These are phyloP conservation scores for Poeciliopsis occidentalis DNA, from an alignment of 2,113 vertebrate genomes.

Conservation along the genomic window DNA sequence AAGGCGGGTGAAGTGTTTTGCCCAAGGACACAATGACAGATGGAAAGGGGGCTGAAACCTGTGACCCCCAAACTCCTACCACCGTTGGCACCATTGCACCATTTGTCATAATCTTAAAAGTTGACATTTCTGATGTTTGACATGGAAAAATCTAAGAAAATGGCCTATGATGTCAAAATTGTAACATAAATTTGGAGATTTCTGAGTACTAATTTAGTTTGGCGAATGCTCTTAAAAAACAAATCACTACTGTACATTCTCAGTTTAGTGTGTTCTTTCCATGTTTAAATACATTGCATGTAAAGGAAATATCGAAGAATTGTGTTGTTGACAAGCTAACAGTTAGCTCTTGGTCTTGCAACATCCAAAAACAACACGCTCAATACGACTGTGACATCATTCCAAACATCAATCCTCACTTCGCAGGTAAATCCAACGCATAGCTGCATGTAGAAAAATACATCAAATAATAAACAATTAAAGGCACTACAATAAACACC, in stretches of 20 bases:
- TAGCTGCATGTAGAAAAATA: not conserved
- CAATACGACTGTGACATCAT: not conserved
- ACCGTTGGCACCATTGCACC: too few species aligned
- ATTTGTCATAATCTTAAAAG: not conserved
- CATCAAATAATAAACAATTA: not conserved
- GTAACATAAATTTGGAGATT: too few species aligned
- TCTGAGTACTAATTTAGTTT: too few species aligned
- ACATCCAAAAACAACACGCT: not conserved
- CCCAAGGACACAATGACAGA: too few species aligned
- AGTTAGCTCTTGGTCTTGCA: not conserved
- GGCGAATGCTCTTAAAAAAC: not conserved
- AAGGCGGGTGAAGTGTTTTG: too few species aligned
- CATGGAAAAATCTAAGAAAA: not conserved
- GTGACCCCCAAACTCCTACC: too few species aligned
- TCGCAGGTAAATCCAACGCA: not conserved
- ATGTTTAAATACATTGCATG: not conserved
- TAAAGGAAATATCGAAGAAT: not conserved
- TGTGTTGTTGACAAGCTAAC: not conserved
- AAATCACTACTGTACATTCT: not conserved
- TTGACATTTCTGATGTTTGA: not conserved
- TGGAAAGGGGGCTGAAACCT: too few species aligned
- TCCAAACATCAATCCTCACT: not conserved
- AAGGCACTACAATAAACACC: not conserved
- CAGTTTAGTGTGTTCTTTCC: not conserved
- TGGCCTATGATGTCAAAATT: not conserved